Evolutionary conservation across 2,888 invertebrate genomes (phyloP).

Genomic region (Imbricaverruca yamaguchii): DNA sequence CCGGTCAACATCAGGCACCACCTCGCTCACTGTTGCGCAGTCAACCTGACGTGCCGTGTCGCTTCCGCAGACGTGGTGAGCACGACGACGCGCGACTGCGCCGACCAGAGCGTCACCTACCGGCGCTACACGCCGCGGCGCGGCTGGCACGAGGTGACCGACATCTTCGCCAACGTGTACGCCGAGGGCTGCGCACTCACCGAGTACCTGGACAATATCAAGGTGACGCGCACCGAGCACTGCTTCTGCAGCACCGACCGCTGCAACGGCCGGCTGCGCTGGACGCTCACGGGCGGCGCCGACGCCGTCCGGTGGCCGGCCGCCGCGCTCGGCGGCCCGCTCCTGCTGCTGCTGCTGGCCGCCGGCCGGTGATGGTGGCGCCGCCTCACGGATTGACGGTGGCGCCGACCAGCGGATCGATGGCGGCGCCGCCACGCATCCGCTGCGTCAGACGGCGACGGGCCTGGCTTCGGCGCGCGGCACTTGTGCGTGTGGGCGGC

Average conservation of each 20-base stretch:
- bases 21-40: no score
- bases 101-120: conserved; percentile 58
- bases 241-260: conserved; percentile 68
- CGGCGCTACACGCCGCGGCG: conserved; percentile 26
- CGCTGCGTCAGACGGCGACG: background rate
- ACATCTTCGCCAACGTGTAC: conserved; percentile 52
- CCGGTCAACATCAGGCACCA: no score
- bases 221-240: conserved; percentile 47
- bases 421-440: background rate
- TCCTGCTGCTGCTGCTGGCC: background rate
- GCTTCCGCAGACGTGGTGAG: conserved; percentile 51
- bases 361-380: conserved; percentile 4
- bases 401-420: background rate
- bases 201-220: conserved; percentile 35
- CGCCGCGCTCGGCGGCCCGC: background rate
- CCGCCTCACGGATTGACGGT: background rate
- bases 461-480: background rate
- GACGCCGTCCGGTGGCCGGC: conserved; percentile 5
- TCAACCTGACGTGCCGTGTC: background rate
- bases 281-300: conserved; percentile 7
- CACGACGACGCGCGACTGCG: conserved; percentile 58
- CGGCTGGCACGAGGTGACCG: conserved; percentile 30
- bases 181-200: conserved; percentile 54
- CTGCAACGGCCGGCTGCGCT: conserved; percentile 51
- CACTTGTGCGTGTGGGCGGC: background rate